A percentile compares a stretch with the other conserved stretches of the same genome.
Evolutionary conservation across 1,140 invertebrate genomes (phyloP).

Genomic region (Dufourea novaeangliae): DNA sequence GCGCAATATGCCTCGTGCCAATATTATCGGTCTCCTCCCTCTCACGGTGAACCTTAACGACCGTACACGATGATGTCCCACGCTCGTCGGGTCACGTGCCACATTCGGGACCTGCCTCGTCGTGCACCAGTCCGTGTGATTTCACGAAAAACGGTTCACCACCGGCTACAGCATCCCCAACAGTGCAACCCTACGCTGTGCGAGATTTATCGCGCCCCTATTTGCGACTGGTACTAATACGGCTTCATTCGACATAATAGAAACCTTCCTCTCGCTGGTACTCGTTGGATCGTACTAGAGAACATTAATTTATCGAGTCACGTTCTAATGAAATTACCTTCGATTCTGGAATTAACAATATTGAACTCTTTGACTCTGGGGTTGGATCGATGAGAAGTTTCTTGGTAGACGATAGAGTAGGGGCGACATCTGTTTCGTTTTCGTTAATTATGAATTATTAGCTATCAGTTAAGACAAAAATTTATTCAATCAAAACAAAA

Average conservation of each 20-base stretch:
- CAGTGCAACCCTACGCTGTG: constrained; percentile 11
- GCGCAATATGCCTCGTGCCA: constrained; percentile 79
- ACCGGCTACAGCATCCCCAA: constrained; percentile 31
- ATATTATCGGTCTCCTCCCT: constrained; percentile 65
- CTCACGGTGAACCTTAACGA: constrained; percentile 65
- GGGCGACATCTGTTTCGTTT: too few species aligned
- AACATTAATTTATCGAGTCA: constrained; percentile 11
- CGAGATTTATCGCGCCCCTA: constrained; percentile 59
- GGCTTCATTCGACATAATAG: constrained; percentile 44
- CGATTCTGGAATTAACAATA: too few species aligned
- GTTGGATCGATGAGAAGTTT: too few species aligned
- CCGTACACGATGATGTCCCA: constrained; percentile 69
- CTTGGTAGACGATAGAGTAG: too few species aligned
- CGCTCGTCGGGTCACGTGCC: constrained; percentile 73
- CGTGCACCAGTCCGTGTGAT: constrained; percentile 74
- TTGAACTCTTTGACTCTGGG: too few species aligned
- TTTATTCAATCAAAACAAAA: too few species aligned
- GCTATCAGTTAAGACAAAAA: too few species aligned
- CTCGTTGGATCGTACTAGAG: constrained; percentile 13
- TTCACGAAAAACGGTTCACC: constrained; percentile 69
- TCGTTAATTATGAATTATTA: too few species aligned
- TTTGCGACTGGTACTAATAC: constrained; percentile 39
- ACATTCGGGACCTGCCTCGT: constrained; percentile 72
- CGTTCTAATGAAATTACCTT: too few species aligned
- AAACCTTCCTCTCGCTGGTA: not conserved